Evolutionary conservation across 2,113 vertebrate species (phyloP), one percentile per base, ranked within the genome.

Genomic region (Petrocephalus microphthalmus): DNA sequence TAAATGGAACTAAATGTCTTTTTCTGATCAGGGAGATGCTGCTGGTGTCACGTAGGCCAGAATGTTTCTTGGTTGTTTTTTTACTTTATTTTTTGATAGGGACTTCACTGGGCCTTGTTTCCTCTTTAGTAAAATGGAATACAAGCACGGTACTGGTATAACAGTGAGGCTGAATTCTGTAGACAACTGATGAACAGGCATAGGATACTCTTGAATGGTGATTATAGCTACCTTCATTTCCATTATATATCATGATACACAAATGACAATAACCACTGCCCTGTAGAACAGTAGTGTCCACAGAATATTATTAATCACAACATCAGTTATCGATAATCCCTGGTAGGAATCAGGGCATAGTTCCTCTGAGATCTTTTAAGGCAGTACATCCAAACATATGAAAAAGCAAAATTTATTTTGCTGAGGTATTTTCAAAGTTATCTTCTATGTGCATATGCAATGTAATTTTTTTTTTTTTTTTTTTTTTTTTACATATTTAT

Each of bases 401-500:
- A 51, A 52, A 84, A 84, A 51, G 64, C 42, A 25, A 52, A 84
- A 84, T n/a, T 20, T n/a, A 52, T 51, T 84, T 84, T 51, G 22
- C 49, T 25, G 82, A 83, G 81, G 37, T 83, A n/a, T 67, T 67
- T 67, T 67, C 10, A 67, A 29, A n/a, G 60, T 67, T 67, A 67
- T 29, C 60, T 67, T 67, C 60, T 29, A 67, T 67, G 25, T 29
- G 71, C 33, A 78, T 78, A 37, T 78, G 71, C 45, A 84, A 15
- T 25, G 49, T 84, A 51, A 33, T 3, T 74, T 71, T 67, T 49
- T 84, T 84, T 11, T n/a, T n/a, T 47, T 47, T n/a, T 22, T n/a
- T 0, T 42, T 82, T 56, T 71, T 67, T 49, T 84, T 84, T 11
- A 84, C 82, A 84, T 78, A 78, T 84, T 84, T 51, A 84, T 51